A percentile compares a stretch with the other conserved stretches of the same genome.
Evolutionary conservation across 2,113 vertebrate species (phyloP).

Genomic region (Propithecus coquereli): DNA sequence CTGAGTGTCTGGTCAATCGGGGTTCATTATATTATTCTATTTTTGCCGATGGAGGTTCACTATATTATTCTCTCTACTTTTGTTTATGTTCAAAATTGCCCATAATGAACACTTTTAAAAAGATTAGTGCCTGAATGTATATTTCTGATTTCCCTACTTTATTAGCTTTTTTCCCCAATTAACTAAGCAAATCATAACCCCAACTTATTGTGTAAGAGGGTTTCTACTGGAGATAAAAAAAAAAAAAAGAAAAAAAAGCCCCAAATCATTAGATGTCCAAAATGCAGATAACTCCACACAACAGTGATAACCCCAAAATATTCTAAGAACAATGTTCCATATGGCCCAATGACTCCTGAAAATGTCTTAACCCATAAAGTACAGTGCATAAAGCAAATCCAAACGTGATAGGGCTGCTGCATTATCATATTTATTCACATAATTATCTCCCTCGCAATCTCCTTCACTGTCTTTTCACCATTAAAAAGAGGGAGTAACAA

Average conservation of each 20-base stretch:
- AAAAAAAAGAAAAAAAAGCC: neutral
- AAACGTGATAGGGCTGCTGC: neutral
- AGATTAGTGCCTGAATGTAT: neutral
- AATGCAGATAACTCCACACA: neutral
- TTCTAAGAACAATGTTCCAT: neutral
- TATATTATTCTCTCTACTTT: neutral
- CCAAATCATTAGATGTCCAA: neutral
- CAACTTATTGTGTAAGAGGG: neutral
- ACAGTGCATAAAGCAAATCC: neutral
- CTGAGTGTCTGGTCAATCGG: neutral
- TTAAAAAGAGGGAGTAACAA: neutral
- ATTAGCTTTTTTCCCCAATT: neutral
- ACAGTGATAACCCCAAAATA: neutral
- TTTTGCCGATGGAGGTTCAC: neutral
- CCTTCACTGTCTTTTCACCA: neutral
- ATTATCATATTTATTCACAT: neutral
- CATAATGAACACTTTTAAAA: conserved; percentile 16
- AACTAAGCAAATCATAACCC: conserved; percentile 2
- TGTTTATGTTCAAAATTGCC: neutral
- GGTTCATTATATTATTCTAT: neutral
- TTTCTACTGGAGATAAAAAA: neutral
- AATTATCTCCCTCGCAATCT: neutral
- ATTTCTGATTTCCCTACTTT: neutral
- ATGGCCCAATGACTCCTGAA: neutral
- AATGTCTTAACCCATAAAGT: neutral